Percentiles rank a stretch among this genome's conserved stretches.
Evolutionary conservation across 2,888 invertebrate species (phyloP).

Genomic region (Nomada fucata): DNA sequence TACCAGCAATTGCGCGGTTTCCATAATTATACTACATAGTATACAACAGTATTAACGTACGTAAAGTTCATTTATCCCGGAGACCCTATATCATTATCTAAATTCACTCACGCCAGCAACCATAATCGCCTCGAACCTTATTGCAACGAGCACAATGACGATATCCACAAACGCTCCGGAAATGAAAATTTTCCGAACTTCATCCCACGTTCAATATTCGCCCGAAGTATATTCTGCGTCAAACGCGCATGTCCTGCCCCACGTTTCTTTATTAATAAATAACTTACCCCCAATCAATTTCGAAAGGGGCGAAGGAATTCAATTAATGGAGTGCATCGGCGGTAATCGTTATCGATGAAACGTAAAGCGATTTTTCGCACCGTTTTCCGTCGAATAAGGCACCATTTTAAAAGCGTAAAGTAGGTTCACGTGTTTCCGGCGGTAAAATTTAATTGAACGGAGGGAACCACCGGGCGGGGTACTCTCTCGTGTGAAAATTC

Average conservation of each 20-base stretch:
- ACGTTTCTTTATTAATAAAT: not conserved
- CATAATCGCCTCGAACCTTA: not conserved
- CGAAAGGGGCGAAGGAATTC: not conserved
- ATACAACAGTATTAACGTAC: no score
- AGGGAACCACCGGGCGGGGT: not conserved
- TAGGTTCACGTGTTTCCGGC: conserved; percentile 51
- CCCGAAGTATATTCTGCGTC: not conserved
- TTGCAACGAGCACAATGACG: not conserved
- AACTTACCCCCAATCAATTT: not conserved
- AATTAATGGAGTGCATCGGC: not conserved
- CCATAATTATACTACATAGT: no score
- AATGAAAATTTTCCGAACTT: not conserved
- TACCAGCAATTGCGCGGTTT: not conserved
- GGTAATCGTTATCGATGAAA: not conserved
- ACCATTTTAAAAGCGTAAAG: conserved; percentile 32
- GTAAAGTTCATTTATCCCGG: not conserved
- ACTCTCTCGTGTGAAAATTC: conserved; percentile 53
- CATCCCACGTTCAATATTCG: not conserved
- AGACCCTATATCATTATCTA: not conserved
- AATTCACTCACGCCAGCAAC: not conserved
- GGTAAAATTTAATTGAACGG: conserved; percentile 45
- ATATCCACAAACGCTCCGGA: not conserved
- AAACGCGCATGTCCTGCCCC: not conserved
- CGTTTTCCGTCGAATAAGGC: conserved; percentile 21
- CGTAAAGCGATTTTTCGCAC: conserved; percentile 3